phyloP scores from a whole-genome alignment of 2,888 invertebrate genomes.

The Drosophila parthenogenetica region DNA sequence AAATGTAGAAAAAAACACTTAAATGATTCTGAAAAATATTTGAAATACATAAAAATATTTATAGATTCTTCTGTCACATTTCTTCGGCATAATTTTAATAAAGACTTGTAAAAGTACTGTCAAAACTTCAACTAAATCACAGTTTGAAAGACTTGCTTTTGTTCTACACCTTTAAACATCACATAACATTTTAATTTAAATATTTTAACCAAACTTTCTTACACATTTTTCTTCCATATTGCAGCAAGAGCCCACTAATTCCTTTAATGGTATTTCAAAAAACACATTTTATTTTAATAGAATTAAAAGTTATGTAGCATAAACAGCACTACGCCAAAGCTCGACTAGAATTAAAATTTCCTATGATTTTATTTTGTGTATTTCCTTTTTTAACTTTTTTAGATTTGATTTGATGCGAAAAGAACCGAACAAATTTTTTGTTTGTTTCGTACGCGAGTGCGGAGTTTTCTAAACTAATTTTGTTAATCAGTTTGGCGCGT shows the following conservation, averaged over 20 bases:
- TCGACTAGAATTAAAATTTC: slow-evolving; percentile 33
- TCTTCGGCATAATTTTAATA: no score
- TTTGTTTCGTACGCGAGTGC: slow-evolving; percentile 82
- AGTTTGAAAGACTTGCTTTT: no score
- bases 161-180: no score
- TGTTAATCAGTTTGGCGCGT: slow-evolving; percentile 78
- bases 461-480: slow-evolving; percentile 84
- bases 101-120: no score
- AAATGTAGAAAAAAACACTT: no score
- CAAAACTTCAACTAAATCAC: no score
- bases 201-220: neutral
- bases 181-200: no score
- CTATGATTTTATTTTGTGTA: slow-evolving; percentile 27
- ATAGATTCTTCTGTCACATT: no score
- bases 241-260: neutral
- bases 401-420: slow-evolving; percentile 56
- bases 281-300: neutral
- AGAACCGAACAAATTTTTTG: slow-evolving; percentile 74
- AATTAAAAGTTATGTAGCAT: neutral
- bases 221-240: neutral
- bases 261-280: neutral
- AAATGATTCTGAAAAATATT: no score
- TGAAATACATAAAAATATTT: no score
- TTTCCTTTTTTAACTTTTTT: slow-evolving; percentile 31
- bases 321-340: slow-evolving; percentile 14